These are phyloP conservation scores for Campoletis raptor DNA, from an alignment of 2,888 invertebrate genomes.

Conservation along the genomic window DNA sequence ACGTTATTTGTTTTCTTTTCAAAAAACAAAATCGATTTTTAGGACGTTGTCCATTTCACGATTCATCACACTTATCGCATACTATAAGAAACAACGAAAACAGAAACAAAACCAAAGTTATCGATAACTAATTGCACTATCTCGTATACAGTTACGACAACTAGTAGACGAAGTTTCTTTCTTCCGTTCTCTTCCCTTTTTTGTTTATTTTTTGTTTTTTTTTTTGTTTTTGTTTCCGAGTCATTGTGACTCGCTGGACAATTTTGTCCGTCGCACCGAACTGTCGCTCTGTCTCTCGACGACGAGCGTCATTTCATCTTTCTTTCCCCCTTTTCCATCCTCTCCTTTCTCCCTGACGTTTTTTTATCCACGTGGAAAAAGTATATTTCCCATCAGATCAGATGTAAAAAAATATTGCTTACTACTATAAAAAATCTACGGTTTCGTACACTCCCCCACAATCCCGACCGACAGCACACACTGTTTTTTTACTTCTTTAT, in stretches of 20 bases:
- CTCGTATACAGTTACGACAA: slow-evolving; percentile 71
- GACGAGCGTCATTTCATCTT: neutral
- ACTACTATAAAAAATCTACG: slow-evolving; percentile 70
- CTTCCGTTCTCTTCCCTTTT: slow-evolving; percentile 18
- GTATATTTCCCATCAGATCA: slow-evolving; percentile 45
- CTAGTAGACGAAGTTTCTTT: slow-evolving; percentile 62
- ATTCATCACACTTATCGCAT: slow-evolving; percentile 45
- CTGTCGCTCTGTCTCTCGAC: neutral
- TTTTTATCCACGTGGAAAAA: slow-evolving; percentile 38
- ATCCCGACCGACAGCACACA: slow-evolving; percentile 22
- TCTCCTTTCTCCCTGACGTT: slow-evolving; percentile 32
- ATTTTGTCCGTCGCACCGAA: slow-evolving; percentile 5
- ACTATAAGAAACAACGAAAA: slow-evolving; percentile 44
- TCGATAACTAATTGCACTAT: slow-evolving; percentile 71
- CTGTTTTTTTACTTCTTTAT: neutral
- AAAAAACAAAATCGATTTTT: slow-evolving; percentile 41
- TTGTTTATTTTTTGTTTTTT: neutral
- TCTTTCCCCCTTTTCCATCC: neutral
- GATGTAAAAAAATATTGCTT: slow-evolving; percentile 71
- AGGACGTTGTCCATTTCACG: slow-evolving; percentile 51
- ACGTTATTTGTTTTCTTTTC: slow-evolving; percentile 5
- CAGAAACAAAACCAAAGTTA: slow-evolving; percentile 53
- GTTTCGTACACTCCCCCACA: slow-evolving; percentile 32
- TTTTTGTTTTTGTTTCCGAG: slow-evolving; percentile 4
- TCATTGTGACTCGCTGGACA: slow-evolving; percentile 4